Evolutionary conservation across 2,797 vertebrate species (phyloP).

Genomic region (Falco concolor): DNA sequence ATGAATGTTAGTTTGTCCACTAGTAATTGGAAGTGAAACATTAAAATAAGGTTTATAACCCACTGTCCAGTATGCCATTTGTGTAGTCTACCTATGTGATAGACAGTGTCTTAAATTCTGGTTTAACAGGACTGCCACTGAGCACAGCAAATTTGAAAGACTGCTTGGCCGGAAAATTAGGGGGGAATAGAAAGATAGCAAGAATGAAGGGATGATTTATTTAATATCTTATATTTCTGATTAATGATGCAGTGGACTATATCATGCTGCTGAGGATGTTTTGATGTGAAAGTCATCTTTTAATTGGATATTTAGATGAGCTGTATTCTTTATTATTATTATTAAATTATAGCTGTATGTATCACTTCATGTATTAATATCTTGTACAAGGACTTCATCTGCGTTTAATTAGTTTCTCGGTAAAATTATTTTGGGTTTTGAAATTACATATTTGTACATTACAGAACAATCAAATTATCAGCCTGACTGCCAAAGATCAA

Average conservation of each 20-base stretch:
- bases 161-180: background rate
- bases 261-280: background rate
- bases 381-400: conserved; percentile 53
- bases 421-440: conserved; percentile 63
- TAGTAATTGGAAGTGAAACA: background rate
- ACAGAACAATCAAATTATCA: conserved; percentile 70
- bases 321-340: conserved; percentile 31
- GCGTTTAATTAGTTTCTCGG: conserved; percentile 62
- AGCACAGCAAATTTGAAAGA: background rate
- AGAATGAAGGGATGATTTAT: background rate
- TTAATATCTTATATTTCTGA: background rate
- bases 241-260: background rate
- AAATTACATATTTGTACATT: conserved; percentile 61
- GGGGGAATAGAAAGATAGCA: background rate
- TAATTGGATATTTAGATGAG: background rate
- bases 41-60: background rate
- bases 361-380: conserved; percentile 55
- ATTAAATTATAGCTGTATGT: conserved; percentile 27
- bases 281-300: conserved; percentile 1
- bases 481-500: conserved; percentile 54
- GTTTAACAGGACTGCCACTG: background rate
- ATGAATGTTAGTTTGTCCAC: background rate
- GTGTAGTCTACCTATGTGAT: background rate
- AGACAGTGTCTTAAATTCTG: background rate
- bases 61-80: background rate